Percentiles rank a stretch among this genome's conserved stretches.
Evolutionary conservation across 2,888 invertebrate species (phyloP).

Genomic region (Hydrotaea cyrtoneurina): DNA sequence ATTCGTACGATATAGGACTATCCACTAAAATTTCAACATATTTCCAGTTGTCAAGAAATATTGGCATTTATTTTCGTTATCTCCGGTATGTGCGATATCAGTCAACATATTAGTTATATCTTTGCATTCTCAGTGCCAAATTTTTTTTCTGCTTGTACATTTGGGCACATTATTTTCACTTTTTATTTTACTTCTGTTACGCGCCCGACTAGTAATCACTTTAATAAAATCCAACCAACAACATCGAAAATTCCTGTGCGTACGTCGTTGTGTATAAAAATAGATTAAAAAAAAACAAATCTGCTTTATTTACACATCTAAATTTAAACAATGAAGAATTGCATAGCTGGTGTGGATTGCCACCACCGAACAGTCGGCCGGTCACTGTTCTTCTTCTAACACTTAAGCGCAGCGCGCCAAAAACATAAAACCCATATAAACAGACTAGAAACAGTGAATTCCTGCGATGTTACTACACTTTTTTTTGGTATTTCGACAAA

Average conservation of each 20-base stretch:
- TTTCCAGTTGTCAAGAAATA: no score
- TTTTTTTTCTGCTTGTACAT: not conserved
- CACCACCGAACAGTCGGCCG: not conserved
- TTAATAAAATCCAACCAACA: not conserved
- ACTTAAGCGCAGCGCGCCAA: slow-evolving; percentile 8
- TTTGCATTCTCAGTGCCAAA: not conserved
- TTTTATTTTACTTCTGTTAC: not conserved
- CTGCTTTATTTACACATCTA: not conserved
- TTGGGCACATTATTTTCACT: not conserved
- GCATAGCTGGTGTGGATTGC: not conserved
- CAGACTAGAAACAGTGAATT: not conserved
- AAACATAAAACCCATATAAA: slow-evolving; percentile 6
- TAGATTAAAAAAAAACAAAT: slow-evolving; percentile 19
- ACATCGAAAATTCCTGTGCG: slow-evolving; percentile 49
- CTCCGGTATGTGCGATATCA: not conserved
- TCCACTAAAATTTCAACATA: no score
- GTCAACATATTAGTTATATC: not conserved
- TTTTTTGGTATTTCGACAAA: not conserved
- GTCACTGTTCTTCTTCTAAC: not conserved
- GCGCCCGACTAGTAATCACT: not conserved
- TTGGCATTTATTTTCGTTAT: no score
- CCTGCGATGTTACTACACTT: not conserved
- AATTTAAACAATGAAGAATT: not conserved
- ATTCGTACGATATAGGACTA: no score
- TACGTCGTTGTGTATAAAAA: slow-evolving; percentile 52